Base-by-base conservation (phyloP, 2,888 invertebrate species). In the Tetranychus piercei region DNA sequence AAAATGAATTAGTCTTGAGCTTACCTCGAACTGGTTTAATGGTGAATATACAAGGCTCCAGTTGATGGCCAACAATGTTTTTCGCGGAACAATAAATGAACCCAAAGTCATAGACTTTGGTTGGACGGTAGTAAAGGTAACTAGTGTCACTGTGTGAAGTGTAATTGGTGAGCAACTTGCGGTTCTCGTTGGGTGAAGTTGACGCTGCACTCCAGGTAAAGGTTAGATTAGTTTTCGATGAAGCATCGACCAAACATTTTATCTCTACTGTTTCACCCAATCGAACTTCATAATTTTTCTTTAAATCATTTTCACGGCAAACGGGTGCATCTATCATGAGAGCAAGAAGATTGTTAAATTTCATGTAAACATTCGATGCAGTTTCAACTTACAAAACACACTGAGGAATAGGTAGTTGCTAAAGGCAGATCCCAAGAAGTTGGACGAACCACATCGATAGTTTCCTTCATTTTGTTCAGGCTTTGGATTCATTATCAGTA, bases 171-270 rank as follows among this genome's bases (percentile, higher is more conserved):
- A 66, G 15, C 18, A 20, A 66, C 20, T 20, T 18, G 6, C 66
- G 66, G 6, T 18, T 66, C 18, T 18, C 18, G 66, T 18, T 66
- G 66, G 66, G 9, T 6, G 15, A 66, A 18, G 66, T 20, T 8
- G 66, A 66, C 20, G 65, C 65, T 66, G 18, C n/a, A 20, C 66
- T 66, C 66, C 66, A 66, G 15, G 66, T 66, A 20, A 66, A 66
- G 66, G 66, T 66, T 20, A 66, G 66, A 66, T 66, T 66, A 11
- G 18, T 20, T 7, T 18, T 20, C 18, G 66, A 20, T 7, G 18
- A 20, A 7, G 66, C 66, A 20, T 66, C 66, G 20, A 66, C 66
- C 18, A 66, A 7, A 66, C 66, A 66, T 11, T 9, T 18, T 18
- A 66, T 66, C 6, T 66, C 66, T 20, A 66, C 66, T 7, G 18